Evolutionary conservation across 2,797 vertebrate genomes (phyloP).

Genomic region (Pipistrellus pygmaeus): DNA sequence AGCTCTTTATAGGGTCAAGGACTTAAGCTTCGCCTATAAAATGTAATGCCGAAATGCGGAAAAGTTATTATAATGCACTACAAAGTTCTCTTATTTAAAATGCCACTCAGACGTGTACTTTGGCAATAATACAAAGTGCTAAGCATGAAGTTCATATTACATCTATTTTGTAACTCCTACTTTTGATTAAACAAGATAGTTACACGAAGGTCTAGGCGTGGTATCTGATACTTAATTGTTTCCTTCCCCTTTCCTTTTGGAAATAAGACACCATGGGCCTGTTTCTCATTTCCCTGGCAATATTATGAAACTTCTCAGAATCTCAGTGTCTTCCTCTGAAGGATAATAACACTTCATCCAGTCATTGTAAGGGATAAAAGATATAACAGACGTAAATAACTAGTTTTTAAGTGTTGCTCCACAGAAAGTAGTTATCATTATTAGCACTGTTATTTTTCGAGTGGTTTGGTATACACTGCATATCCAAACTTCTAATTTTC

Average conservation of each 20-base stretch:
- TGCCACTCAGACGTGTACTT: background rate
- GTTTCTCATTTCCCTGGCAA: slow-evolving; percentile 17
- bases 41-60: background rate
- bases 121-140: background rate
- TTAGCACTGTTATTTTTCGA: background rate
- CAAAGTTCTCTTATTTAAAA: slow-evolving; percentile 25
- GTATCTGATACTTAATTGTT: background rate
- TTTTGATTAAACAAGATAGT: slow-evolving; percentile 43
- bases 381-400: background rate
- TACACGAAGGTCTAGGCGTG: background rate
- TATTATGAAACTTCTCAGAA: slow-evolving; percentile 32
- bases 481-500: background rate
- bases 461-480: background rate
- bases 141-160: background rate
- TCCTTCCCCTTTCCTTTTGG: slow-evolving; percentile 23
- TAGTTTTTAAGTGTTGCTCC: background rate
- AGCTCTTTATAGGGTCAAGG: slow-evolving; percentile 23
- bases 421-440: background rate
- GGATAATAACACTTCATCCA: background rate
- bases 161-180: background rate
- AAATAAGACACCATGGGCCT: background rate
- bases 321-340: background rate
- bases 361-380: background rate
- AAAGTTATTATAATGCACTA: background rate
- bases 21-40: background rate